Evolutionary conservation across 2,888 invertebrate species (phyloP), one percentile per base, ranked within the genome.

Genomic region (Tachina fera): DNA sequence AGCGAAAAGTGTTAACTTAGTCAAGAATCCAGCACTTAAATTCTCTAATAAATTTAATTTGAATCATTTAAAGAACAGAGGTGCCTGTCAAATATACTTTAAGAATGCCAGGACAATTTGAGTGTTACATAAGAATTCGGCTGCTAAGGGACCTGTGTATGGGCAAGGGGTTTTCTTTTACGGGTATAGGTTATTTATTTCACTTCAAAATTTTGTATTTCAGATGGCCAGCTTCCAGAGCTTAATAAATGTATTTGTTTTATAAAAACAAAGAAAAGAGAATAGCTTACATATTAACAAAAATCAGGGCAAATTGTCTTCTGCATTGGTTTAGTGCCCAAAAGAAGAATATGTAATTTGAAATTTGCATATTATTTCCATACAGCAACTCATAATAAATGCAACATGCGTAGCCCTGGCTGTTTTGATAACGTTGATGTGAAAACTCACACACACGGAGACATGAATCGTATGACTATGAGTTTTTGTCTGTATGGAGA

Each of bases 281-380:
- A 53, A 9, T 31, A 4, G 22, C 13, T 19, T 56, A 43, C 11
- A 56, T 16, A 22, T 22, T 9, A 39, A 67, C n/a, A 47, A 49
- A 45, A 19, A 61, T 13, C 49, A 75, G 53, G 49, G 43, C 58
- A 68, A 43, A 70, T 72, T 80, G 58, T 11, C 22, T 58, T 1
- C 10, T 65, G 47, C 47, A 61, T 39, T 49, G 47, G 61, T 56
- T 72, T 71, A 10, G 71, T 47, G 56, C 11, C 16, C n/a, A 47
- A 56, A 56, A 63, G n/a, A 58, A 58, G 63, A 63, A 83, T 71
- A 67, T 79, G 16, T 70, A 63, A 83, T 71, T 74, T 79, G 16
- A 77, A 78, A 83, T 83, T 85, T 84, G 60, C 79, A 84, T 84
- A 11, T 76, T 82, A 71, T 82, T 71, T 82, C 65, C 61, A 77